Conservation (phyloP, 2,113 vertebrate species). For the Anthoscopus minutus region DNA sequence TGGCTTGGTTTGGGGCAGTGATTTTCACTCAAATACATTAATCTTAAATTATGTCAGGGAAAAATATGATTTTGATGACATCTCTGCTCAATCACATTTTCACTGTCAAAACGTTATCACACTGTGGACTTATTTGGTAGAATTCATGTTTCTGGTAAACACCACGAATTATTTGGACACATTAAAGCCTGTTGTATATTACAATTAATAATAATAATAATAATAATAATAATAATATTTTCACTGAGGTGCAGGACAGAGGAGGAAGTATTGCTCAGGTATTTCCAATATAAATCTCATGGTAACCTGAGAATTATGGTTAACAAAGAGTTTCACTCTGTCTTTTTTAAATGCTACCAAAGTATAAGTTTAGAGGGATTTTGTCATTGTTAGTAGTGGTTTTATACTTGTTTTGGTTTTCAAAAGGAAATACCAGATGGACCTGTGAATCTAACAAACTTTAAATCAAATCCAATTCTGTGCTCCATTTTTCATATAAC, state of each 20-base stretch:
- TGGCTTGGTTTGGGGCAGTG: not conserved
- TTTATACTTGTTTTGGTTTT: not conserved
- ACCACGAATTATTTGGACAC: not conserved
- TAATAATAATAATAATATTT: not conserved
- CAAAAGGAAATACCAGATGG: not conserved
- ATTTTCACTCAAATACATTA: not conserved
- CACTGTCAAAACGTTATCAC: not conserved
- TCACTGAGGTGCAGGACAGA: not conserved
- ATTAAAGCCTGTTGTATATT: not conserved
- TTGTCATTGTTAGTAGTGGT: not conserved
- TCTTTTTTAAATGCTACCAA: not conserved
- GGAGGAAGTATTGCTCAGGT: not conserved
- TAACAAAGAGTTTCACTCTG: not conserved
- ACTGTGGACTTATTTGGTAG: not conserved
- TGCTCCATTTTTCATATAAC: not conserved
- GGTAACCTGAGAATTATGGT: not conserved
- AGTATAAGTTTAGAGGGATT: not conserved
- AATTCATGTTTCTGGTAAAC: not conserved
- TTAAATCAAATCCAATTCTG: not conserved
- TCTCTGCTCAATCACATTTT: not conserved
- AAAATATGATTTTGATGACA: not conserved
- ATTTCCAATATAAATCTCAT: not conserved
- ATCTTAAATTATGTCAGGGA: not conserved
- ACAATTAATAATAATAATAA: not conserved
- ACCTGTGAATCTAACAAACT: not conserved